Evolutionary conservation across 1,140 invertebrate species (phyloP).

Genomic region (Centruroides sculpturatus): DNA sequence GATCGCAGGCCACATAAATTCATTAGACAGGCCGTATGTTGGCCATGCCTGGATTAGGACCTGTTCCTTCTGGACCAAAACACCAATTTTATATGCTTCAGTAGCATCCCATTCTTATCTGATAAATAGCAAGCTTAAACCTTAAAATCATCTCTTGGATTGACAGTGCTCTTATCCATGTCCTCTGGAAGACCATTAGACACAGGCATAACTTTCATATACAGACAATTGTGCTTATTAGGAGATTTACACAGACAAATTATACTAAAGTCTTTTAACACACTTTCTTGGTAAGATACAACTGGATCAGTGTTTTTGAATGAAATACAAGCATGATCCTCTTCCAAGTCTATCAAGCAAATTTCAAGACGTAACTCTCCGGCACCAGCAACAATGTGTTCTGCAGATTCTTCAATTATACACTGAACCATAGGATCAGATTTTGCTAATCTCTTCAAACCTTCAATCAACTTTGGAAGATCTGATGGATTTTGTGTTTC

Average conservation of each 20-base stretch:
- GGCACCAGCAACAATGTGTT: constrained; percentile 98
- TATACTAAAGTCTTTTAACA: constrained; percentile 78
- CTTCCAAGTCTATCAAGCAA: constrained; percentile 98
- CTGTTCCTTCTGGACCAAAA: constrained; percentile 90
- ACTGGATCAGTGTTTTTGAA: constrained; percentile 99
- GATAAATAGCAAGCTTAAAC: constrained; percentile 77
- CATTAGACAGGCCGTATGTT: too few species aligned
- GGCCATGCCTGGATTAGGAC: too few species aligned
- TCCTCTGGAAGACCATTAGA: constrained; percentile 93
- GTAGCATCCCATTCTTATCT: constrained; percentile 96
- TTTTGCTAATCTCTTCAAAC: constrained; percentile 92
- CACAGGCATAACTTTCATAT: constrained; percentile 92
- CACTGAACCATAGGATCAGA: constrained; percentile 99
- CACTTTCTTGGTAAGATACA: constrained; percentile 98
- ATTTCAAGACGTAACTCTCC: constrained; percentile 99
- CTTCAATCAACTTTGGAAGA: constrained; percentile 96
- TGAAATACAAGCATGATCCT: constrained; percentile 98
- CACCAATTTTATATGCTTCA: constrained; percentile 99
- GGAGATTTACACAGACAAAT: constrained; percentile 98
- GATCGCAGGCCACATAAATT: too few species aligned
- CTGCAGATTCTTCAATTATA: constrained; percentile 98
- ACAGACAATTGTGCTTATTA: constrained; percentile 99
- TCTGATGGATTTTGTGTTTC: constrained; percentile 99
- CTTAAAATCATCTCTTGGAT: constrained; percentile 94
- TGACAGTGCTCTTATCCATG: constrained; percentile 91